Evolutionary conservation across 1,140 invertebrate genomes (phyloP).

Genomic region (Philotrypesis tridentata): DNA sequence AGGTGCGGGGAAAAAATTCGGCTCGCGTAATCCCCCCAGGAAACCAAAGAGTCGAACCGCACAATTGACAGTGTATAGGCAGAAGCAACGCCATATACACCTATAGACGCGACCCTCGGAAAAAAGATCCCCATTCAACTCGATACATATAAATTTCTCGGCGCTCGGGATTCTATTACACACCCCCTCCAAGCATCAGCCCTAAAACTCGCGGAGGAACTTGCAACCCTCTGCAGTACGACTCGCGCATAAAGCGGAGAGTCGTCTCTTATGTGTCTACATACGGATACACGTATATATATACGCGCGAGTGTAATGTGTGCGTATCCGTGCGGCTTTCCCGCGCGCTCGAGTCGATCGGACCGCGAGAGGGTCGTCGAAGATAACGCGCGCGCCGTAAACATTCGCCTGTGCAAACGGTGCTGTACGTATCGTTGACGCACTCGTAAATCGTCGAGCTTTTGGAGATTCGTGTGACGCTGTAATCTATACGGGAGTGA

Average conservation of each 20-base stretch:
- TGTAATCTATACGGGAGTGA: not conserved
- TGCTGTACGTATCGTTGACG: slow-evolving; percentile 37
- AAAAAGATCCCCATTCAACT: not conserved
- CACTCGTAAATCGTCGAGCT: slow-evolving; percentile 59
- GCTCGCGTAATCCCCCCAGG: not conserved
- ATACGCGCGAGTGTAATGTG: not conserved
- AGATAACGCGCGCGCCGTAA: slow-evolving; percentile 57
- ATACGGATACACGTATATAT: too few relatives aligned
- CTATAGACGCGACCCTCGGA: not conserved
- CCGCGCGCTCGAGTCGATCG: not conserved
- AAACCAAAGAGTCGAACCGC: not conserved
- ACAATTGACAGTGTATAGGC: not conserved
- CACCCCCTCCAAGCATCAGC: slow-evolving; percentile 12
- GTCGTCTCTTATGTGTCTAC: slow-evolving; percentile 35
- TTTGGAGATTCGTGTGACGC: not conserved
- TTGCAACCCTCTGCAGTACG: not conserved
- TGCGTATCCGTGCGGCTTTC: not conserved
- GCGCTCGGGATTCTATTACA: slow-evolving; percentile 23
- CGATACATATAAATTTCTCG: slow-evolving; percentile 14
- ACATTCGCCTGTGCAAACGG: slow-evolving; percentile 54
- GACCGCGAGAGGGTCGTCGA: not conserved
- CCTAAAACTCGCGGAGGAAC: slow-evolving; percentile 6
- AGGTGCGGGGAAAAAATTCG: not conserved
- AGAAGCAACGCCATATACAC: not conserved
- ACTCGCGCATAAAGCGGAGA: slow-evolving; percentile 14